phyloP scores from a whole-genome alignment of 2,797 vertebrate genomes.

The Anabas testudineus region DNA sequence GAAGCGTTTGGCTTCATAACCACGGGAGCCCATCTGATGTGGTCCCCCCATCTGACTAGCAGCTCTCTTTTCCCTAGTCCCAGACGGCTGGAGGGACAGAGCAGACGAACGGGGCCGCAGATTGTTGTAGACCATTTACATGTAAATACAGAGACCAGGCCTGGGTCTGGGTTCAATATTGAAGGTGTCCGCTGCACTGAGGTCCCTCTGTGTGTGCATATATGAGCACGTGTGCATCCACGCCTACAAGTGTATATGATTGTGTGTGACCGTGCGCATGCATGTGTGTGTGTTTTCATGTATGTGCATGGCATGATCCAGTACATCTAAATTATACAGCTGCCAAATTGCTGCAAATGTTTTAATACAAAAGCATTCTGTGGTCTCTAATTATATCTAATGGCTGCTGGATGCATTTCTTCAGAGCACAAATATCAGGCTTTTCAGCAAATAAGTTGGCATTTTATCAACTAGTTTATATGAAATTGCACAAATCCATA shows the following conservation, averaged over 20 bases:
- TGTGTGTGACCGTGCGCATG: slow-evolving; percentile 48
- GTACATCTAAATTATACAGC: slow-evolving; percentile 82
- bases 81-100: slow-evolving; percentile 78
- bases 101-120: slow-evolving; percentile 81
- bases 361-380: slow-evolving; percentile 86
- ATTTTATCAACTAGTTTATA: slow-evolving; percentile 45
- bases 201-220: slow-evolving; percentile 79
- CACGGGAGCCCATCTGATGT: slow-evolving; percentile 83
- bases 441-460: slow-evolving; percentile 60
- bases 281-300: slow-evolving; percentile 70
- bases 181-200: slow-evolving; percentile 81
- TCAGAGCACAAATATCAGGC: slow-evolving; percentile 48
- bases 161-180: slow-evolving; percentile 86
- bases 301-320: slow-evolving; percentile 82
- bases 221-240: slow-evolving; percentile 61
- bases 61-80: slow-evolving; percentile 73
- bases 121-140: slow-evolving; percentile 89
- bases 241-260: slow-evolving; percentile 52
- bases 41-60: slow-evolving; percentile 82
- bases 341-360: slow-evolving; percentile 85
- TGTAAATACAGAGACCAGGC: slow-evolving; percentile 88
- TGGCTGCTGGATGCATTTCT: slow-evolving; percentile 80
- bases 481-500: slow-evolving; percentile 36
- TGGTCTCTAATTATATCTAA: slow-evolving; percentile 83
- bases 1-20: slow-evolving; percentile 76